Conservation (phyloP, 2,113 vertebrate genomes). For the Aegithalos caudatus region DNA sequence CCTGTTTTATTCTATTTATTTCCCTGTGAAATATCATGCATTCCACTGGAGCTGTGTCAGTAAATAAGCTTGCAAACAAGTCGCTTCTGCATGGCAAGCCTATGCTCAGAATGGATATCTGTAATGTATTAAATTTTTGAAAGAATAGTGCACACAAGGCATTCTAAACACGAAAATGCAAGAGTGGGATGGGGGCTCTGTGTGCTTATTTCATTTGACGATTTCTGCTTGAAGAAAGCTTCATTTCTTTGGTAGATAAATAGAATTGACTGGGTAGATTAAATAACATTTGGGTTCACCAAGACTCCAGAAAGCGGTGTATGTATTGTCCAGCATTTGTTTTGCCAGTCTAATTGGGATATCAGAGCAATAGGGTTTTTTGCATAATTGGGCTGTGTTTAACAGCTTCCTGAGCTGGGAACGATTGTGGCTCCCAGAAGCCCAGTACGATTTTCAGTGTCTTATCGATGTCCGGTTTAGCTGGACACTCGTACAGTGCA, state of each 20-base stretch:
- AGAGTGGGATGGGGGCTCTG: neutral
- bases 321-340: neutral
- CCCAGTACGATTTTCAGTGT: constrained; percentile 5
- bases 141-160: neutral
- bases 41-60: neutral
- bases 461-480: constrained; percentile 50
- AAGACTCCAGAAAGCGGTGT: neutral
- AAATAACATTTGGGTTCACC: neutral
- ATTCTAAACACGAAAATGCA: neutral
- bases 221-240: neutral
- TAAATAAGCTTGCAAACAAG: neutral
- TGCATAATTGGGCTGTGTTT: constrained; percentile 27
- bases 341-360: constrained; percentile 12
- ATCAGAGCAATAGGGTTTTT: constrained; percentile 38
- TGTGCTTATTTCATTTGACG: neutral
- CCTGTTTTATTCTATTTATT: neutral
- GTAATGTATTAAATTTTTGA: neutral
- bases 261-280: neutral
- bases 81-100: neutral
- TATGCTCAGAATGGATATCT: neutral
- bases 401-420: constrained; percentile 11
- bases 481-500: constrained; percentile 30
- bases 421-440: constrained; percentile 15
- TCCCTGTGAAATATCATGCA: neutral
- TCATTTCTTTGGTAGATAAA: neutral